Evolutionary conservation across 2,113 vertebrate genomes (phyloP).

Genomic region (Bothrops jararaca): DNA sequence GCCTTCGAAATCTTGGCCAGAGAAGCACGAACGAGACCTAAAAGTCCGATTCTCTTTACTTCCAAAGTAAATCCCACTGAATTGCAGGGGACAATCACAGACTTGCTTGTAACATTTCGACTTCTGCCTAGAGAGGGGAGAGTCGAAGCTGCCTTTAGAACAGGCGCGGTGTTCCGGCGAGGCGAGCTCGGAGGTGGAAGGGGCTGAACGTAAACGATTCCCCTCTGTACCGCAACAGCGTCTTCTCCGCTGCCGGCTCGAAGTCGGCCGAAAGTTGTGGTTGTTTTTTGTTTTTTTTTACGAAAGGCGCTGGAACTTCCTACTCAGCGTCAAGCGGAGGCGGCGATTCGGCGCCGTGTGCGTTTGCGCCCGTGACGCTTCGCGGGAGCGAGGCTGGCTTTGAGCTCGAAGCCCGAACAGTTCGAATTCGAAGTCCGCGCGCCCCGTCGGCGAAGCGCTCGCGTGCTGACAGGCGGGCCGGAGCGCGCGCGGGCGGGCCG

Average conservation of each 20-base stretch:
- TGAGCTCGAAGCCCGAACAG: not conserved
- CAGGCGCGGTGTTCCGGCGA: not conserved
- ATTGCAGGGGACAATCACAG: no score
- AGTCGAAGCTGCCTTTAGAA: not conserved
- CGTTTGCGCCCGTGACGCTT: not conserved
- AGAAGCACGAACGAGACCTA: not conserved
- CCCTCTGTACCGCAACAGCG: conserved; percentile 28
- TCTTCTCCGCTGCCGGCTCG: conserved; percentile 24
- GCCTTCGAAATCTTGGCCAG: not conserved
- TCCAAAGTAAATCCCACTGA: not conserved
- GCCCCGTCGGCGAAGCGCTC: not conserved
- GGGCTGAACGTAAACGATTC: not conserved
- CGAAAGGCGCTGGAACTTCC: conserved; percentile 5
- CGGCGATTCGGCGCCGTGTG: not conserved
- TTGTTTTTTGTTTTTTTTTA: no score
- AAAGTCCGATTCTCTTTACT: not conserved
- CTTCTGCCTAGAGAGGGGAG: not conserved
- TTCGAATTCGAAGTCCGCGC: not conserved
- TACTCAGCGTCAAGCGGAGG: not conserved
- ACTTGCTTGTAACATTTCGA: no score
- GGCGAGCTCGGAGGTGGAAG: not conserved
- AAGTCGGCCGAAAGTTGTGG: not conserved
- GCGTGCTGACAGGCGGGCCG: not conserved
- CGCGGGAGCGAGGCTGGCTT: not conserved
- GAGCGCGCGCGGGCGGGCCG: not conserved